phyloP scores from a whole-genome alignment of 2,797 vertebrate species.

The Erethizon dorsatum region DNA sequence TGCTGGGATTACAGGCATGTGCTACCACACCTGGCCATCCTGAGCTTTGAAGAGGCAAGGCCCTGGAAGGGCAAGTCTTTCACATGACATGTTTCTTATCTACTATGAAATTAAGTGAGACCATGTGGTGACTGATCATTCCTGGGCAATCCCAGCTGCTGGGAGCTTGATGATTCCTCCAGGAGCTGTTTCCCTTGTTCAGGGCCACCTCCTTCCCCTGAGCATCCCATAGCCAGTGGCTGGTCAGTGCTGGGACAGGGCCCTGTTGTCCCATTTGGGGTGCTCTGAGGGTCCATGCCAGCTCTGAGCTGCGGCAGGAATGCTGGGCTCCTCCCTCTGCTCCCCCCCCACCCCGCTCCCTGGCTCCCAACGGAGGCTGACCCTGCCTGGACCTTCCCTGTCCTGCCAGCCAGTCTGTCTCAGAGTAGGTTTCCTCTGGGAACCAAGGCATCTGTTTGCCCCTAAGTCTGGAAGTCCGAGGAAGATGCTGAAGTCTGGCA shows the following conservation, averaged over 20 bases:
- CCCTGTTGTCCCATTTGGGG: background rate
- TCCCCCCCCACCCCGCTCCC: no score
- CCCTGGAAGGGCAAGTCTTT: background rate
- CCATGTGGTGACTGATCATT: fast-evolving
- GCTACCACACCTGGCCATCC: background rate
- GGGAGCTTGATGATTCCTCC: background rate
- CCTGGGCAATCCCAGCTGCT: background rate
- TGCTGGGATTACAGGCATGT: background rate
- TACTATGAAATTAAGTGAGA: background rate
- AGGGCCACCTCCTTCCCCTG: background rate
- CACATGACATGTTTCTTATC: fast-evolving
- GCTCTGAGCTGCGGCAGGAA: background rate
- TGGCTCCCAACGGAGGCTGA: fast-evolving
- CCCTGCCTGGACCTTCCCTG: background rate
- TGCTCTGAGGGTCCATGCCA: background rate
- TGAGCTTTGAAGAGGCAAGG: background rate
- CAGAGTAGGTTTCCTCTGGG: background rate
- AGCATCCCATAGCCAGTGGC: background rate
- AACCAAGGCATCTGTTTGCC: background rate
- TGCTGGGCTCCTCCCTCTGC: background rate
- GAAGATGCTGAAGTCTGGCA: background rate
- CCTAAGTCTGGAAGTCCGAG: background rate
- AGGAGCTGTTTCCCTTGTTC: background rate
- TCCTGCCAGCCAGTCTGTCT: background rate
- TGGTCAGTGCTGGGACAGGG: background rate